Conservation (phyloP, 2,113 vertebrate species). For the Dipodomys ordii region DNA sequence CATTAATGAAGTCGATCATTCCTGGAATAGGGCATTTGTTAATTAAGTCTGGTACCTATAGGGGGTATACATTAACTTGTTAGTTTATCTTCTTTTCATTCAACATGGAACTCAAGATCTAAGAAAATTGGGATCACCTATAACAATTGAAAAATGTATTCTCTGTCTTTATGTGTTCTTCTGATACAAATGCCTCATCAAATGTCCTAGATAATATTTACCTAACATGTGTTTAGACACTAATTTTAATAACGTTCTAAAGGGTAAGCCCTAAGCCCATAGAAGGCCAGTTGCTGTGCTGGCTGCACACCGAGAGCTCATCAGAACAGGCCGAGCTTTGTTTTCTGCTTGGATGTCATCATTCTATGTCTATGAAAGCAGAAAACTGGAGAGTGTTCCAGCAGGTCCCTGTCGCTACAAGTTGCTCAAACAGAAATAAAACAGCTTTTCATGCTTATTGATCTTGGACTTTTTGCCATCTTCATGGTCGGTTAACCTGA, state of each 20-base stretch:
- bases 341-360: constrained; percentile 82
- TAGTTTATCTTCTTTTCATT: not conserved
- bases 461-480: constrained; percentile 80
- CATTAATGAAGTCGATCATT: not conserved
- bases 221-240: not conserved
- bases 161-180: constrained; percentile 10
- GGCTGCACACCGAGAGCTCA: constrained; percentile 49
- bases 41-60: not conserved
- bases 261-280: constrained; percentile 53
- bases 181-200: not conserved
- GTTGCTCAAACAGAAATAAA: constrained; percentile 85
- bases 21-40: not conserved
- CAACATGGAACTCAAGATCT: not conserved
- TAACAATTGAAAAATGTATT: not conserved
- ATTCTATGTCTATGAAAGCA: constrained; percentile 77
- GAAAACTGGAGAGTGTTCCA: constrained; percentile 76
- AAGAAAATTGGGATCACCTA: constrained; percentile 20
- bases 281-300: not conserved
- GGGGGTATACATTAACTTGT: not conserved
- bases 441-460: constrained; percentile 84
- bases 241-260: constrained; percentile 50
- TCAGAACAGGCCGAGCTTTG: constrained; percentile 68
- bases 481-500: constrained; percentile 79
- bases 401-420: constrained; percentile 66
- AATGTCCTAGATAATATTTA: constrained; percentile 8